A percentile compares a stretch with the other conserved stretches of the same genome.
These are phyloP conservation scores for Myotis yumanensis DNA, from an alignment of 2,113 vertebrate genomes.

Conservation along the genomic window DNA sequence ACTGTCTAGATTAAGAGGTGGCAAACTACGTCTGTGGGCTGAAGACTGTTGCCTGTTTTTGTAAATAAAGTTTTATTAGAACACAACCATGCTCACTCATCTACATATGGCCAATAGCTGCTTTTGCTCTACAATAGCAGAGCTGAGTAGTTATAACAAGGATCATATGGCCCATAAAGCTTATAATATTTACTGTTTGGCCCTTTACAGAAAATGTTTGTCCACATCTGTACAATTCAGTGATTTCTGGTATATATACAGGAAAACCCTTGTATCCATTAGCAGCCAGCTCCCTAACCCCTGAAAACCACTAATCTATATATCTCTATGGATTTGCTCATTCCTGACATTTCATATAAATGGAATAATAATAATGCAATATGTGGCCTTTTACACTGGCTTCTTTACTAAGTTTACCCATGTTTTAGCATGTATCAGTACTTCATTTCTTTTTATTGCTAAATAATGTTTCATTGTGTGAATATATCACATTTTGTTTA, in stretches of 20 bases:
- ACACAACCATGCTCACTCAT: neutral
- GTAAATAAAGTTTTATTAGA: constrained; percentile 1
- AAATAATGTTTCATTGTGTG: neutral
- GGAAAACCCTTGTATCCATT: neutral
- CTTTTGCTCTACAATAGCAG: neutral
- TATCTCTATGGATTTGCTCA: neutral
- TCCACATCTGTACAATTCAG: neutral
- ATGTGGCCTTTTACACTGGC: neutral
- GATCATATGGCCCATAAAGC: neutral
- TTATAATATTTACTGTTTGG: neutral
- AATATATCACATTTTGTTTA: neutral
- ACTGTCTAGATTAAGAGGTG: neutral
- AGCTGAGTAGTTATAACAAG: neutral
- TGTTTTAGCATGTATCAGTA: neutral
- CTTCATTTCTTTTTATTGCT: neutral
- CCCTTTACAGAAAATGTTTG: neutral
- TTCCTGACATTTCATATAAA: neutral
- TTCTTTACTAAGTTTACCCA: neutral
- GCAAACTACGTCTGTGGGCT: neutral
- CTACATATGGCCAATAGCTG: neutral
- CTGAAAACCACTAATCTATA: neutral
- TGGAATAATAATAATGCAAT: neutral
- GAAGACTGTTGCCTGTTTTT: neutral
- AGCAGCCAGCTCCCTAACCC: neutral
- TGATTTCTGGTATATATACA: neutral